These are phyloP conservation scores for Alloscopus bannaensis DNA, from an alignment of 2,888 invertebrate species.

Conservation along the genomic window DNA sequence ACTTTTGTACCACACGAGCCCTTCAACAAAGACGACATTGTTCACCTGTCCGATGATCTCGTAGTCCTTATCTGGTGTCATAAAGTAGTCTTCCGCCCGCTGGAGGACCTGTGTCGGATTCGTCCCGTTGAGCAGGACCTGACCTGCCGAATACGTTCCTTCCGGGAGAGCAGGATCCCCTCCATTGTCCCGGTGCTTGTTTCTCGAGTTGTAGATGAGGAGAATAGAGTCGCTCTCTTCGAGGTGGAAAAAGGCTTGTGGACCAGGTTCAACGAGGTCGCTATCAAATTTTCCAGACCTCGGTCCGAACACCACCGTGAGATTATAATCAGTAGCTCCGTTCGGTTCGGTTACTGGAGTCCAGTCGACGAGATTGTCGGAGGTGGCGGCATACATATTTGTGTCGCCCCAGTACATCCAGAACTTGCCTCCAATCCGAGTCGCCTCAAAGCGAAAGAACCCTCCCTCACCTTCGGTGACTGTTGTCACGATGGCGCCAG, in stretches of 20 bases:
- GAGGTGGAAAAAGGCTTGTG: conserved; percentile 64
- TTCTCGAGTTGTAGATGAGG: conserved; percentile 68
- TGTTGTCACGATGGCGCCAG: conserved; percentile 69
- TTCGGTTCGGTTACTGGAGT: conserved; percentile 48
- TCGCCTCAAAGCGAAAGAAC: conserved; percentile 52
- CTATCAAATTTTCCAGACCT: conserved; percentile 67
- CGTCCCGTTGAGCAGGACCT: conserved; percentile 52
- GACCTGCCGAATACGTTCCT: conserved; percentile 70
- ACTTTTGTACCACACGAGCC: conserved; percentile 64
- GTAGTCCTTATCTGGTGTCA: conserved; percentile 69
- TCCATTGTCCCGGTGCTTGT: conserved; percentile 44
- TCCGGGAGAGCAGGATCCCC: conserved; percentile 66
- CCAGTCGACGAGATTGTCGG: conserved; percentile 67
- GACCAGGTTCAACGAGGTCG: conserved; percentile 69
- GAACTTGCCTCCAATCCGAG: conserved; percentile 60
- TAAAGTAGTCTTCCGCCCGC: conserved; percentile 63
- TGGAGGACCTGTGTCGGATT: conserved; percentile 45
- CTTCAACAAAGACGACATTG: conserved; percentile 70
- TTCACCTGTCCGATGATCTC: conserved; percentile 69
- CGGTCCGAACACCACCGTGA: conserved; percentile 63
- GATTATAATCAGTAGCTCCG: conserved; percentile 26
- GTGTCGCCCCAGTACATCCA: conserved; percentile 72
- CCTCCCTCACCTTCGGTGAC: conserved; percentile 9
- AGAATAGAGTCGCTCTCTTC: conserved; percentile 68
- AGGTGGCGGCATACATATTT: conserved; percentile 63